These are phyloP conservation scores for Hystrix cristata DNA, from an alignment of 2,113 vertebrate species.

Conservation along the genomic window DNA sequence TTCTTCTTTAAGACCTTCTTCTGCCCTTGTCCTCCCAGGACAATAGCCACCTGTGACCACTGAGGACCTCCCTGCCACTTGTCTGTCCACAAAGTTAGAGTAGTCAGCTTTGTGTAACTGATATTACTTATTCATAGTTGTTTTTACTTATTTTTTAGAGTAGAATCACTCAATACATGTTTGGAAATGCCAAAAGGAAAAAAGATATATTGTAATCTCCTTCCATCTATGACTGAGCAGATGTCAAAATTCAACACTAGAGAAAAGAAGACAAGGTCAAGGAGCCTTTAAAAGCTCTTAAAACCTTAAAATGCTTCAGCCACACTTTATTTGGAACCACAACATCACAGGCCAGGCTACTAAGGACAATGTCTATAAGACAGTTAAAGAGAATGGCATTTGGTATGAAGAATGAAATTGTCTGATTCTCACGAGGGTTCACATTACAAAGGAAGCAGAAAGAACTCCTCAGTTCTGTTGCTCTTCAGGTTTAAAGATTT, in stretches of 20 bases:
- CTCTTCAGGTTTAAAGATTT: neutral
- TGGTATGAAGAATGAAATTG: neutral
- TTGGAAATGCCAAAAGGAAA: neutral
- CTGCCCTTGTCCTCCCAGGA: neutral
- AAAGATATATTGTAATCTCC: neutral
- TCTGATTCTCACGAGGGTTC: neutral
- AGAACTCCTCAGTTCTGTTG: neutral
- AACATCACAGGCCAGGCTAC: neutral
- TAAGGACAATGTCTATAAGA: neutral
- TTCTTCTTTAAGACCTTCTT: neutral
- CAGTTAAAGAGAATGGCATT: neutral
- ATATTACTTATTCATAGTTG: neutral
- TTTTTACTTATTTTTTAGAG: neutral
- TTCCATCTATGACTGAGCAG: neutral
- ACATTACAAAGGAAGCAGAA: neutral
- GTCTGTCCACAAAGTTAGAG: neutral
- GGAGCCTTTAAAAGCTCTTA: neutral
- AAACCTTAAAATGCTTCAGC: neutral
- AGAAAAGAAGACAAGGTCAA: neutral
- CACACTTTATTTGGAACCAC: neutral
- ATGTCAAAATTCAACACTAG: neutral
- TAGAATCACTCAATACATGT: neutral
- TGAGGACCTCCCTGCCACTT: neutral
- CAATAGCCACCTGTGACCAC: neutral
- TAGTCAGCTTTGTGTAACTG: neutral